Percentiles rank a stretch among this genome's conserved stretches.
Evolutionary conservation across 2,797 vertebrate species (phyloP).

Genomic region (Scolopax bukidnonensis): DNA sequence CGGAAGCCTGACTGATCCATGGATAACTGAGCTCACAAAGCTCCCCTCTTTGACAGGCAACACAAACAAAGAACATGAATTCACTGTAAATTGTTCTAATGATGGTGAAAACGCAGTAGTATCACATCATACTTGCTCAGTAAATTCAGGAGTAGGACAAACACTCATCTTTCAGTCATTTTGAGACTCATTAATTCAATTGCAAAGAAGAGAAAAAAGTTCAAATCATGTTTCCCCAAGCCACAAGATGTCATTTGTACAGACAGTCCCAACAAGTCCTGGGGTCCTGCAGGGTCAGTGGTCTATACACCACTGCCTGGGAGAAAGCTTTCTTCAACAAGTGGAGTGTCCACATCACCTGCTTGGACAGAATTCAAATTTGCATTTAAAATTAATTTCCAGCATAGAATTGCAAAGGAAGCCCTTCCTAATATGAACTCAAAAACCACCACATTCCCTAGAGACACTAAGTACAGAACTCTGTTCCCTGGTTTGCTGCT

Average conservation of each 20-base stretch:
- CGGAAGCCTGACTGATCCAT: background rate
- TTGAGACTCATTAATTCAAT: background rate
- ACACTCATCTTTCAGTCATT: background rate
- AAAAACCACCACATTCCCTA: background rate
- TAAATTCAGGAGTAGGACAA: background rate
- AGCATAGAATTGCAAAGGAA: background rate
- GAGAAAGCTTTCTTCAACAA: background rate
- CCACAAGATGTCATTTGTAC: background rate
- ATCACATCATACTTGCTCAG: background rate
- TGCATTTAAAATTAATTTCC: background rate
- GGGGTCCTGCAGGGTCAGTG: fast-evolving
- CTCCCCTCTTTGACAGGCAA: background rate
- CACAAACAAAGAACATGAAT: background rate
- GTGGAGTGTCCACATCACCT: background rate
- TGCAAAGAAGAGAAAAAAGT: background rate
- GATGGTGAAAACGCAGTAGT: background rate
- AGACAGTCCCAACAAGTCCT: background rate
- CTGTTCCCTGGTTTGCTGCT: background rate
- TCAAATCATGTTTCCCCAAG: background rate
- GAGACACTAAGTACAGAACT: background rate
- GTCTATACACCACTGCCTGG: background rate
- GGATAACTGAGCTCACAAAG: background rate
- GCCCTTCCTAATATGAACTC: background rate
- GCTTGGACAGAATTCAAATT: background rate
- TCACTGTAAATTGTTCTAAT: background rate